Evolutionary conservation across 2,113 vertebrate species (phyloP).

Genomic region (Struthidea cinerea): DNA sequence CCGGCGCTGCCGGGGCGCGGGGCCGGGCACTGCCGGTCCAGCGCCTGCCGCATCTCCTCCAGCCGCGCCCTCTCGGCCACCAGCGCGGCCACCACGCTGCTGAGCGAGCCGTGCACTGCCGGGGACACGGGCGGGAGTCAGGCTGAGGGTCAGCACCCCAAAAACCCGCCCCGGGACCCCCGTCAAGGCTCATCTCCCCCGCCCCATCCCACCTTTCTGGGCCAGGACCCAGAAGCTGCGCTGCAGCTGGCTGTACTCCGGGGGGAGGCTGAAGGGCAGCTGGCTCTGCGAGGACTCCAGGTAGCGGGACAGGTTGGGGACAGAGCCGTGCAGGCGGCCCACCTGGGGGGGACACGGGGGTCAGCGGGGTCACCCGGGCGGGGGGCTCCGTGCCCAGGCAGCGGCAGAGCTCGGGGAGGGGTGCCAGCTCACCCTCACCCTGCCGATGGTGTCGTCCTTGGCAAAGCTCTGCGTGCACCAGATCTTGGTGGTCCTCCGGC

Average conservation of each 20-base stretch:
- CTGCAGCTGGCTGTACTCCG: constrained; percentile 85
- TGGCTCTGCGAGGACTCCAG: constrained; percentile 82
- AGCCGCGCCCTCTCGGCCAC: constrained; percentile 56
- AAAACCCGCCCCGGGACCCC: rapidly evolving
- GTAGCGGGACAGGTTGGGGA: constrained; percentile 86
- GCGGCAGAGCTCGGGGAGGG: rapidly evolving
- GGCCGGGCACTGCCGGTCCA: neutral
- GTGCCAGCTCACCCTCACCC: constrained; percentile 64
- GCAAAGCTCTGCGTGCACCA: constrained; percentile 86
- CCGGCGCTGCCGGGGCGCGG: neutral
- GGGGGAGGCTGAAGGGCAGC: constrained; percentile 72
- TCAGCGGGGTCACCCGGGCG: neutral
- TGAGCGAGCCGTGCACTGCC: constrained; percentile 73
- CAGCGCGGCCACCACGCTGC: constrained; percentile 63
- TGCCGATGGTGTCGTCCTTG: constrained; percentile 81
- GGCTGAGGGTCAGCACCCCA: neutral
- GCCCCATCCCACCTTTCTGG: constrained; percentile 73
- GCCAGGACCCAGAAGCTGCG: constrained; percentile 83
- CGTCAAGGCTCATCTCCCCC: rapidly evolving
- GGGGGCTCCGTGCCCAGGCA: rapidly evolving
- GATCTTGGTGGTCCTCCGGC: constrained; percentile 71
- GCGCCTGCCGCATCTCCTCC: constrained; percentile 40
- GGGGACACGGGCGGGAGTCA: rapidly evolving
- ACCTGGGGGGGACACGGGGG: neutral
- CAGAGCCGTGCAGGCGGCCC: constrained; percentile 74